A percentile compares a stretch with the other conserved stretches of the same genome.
Evolutionary conservation across 2,888 invertebrate species (phyloP).

Genomic region (Ernsta delagoae): DNA sequence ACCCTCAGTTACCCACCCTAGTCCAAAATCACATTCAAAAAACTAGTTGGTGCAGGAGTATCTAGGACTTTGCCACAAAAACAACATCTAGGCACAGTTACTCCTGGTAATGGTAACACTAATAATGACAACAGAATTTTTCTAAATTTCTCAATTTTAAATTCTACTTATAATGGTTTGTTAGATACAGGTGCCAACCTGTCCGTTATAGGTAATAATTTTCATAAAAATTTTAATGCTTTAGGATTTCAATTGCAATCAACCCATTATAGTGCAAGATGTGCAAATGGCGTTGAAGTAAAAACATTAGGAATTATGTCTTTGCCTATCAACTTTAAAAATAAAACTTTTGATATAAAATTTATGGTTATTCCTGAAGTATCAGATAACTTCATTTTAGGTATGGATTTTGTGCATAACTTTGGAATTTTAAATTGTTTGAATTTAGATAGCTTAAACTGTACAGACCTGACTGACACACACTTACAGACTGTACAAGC

Average conservation of each 20-base stretch:
- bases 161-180: background rate
- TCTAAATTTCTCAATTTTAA: conserved; percentile 1
- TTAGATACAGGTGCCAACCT: conserved; percentile 7
- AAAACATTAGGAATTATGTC: background rate
- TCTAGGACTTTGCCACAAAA: background rate
- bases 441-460: background rate
- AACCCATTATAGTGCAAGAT: background rate
- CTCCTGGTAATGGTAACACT: background rate
- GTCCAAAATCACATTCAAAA: background rate
- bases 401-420: background rate
- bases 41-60: background rate
- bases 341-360: background rate
- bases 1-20: conserved; percentile 1
- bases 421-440: background rate
- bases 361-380: background rate
- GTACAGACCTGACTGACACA: background rate
- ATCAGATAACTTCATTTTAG: background rate
- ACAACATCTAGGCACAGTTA: conserved; percentile 1
- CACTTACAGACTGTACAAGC: background rate
- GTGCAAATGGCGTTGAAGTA: conserved; percentile 2
- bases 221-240: background rate
- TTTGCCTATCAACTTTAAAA: background rate
- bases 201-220: conserved; percentile 4
- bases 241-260: conserved; percentile 2
- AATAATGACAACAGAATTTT: background rate